Conservation (phyloP, 2,113 vertebrate genomes). For the Donacobius atricapilla region DNA sequence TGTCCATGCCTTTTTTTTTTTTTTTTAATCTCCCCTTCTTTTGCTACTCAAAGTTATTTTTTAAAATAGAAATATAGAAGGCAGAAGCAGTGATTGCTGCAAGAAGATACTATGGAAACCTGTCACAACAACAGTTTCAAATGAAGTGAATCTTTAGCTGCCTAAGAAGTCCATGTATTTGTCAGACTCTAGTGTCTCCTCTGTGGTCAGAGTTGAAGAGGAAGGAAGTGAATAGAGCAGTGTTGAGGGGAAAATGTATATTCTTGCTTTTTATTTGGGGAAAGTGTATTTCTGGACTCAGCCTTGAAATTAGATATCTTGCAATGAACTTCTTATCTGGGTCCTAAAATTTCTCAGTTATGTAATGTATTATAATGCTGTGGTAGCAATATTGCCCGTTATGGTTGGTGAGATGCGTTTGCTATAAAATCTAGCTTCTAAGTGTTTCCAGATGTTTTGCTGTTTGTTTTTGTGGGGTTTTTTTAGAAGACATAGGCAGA, state of each 20-base stretch:
- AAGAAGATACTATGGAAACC: conserved; percentile 48
- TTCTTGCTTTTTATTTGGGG: background rate
- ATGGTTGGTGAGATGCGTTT: background rate
- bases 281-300: background rate
- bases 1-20: background rate
- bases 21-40: background rate
- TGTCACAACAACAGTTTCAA: conserved; percentile 33
- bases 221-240: background rate
- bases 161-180: conserved; percentile 17
- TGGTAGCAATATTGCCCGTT: background rate
- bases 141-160: background rate
- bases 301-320: background rate
- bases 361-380: background rate
- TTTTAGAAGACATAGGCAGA: background rate
- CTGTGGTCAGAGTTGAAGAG: background rate
- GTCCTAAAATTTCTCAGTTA: background rate
- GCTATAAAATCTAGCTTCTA: background rate
- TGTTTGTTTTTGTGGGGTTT: background rate
- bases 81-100: conserved; percentile 19
- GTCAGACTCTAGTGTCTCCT: background rate
- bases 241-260: background rate
- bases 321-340: background rate
- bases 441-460: background rate
- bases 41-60: conserved; percentile 34
- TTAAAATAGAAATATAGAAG: conserved; percentile 52